phyloP scores from a whole-genome alignment of 2,888 invertebrate species.

The Standfussiana lucernea region DNA sequence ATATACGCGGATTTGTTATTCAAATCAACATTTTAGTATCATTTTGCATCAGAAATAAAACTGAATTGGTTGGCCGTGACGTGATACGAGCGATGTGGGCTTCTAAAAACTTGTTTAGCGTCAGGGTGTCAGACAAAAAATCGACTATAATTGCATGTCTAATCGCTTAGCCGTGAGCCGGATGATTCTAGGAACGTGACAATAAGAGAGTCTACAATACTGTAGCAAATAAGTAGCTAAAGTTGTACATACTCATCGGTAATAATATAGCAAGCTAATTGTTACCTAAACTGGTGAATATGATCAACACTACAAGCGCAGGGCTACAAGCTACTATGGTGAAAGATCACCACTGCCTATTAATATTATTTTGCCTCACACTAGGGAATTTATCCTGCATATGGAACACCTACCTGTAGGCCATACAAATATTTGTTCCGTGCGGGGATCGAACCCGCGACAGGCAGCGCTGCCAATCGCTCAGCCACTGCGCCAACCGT shows the following conservation, averaged over 20 bases:
- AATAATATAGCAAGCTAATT: not conserved
- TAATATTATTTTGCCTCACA: too few relatives aligned
- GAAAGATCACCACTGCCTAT: not conserved
- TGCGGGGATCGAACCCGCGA: too few relatives aligned
- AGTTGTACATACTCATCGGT: not conserved
- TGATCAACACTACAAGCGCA: not conserved
- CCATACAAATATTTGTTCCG: too few relatives aligned
- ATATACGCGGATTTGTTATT: conserved; percentile 25
- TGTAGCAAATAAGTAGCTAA: conserved; percentile 3
- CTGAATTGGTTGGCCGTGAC: conserved; percentile 59
- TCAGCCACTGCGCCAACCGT: too few relatives aligned
- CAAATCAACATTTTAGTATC: conserved; percentile 43
- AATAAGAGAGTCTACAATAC: conserved; percentile 25
- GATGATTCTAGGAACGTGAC: conserved; percentile 59
- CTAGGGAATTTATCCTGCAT: too few relatives aligned
- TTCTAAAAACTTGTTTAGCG: conserved; percentile 70
- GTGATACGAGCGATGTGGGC: conserved; percentile 51
- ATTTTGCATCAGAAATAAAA: conserved; percentile 45
- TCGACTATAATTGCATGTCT: conserved; percentile 70
- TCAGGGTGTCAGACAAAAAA: conserved; percentile 69
- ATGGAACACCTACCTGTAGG: too few relatives aligned
- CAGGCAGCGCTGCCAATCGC: too few relatives aligned
- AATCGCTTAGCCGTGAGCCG: conserved; percentile 67
- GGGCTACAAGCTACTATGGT: not conserved
- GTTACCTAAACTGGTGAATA: not conserved